Evolutionary conservation across 2,797 vertebrate genomes (phyloP), one percentile per base, ranked within the genome.

Genomic region (Halcyon badia): DNA sequence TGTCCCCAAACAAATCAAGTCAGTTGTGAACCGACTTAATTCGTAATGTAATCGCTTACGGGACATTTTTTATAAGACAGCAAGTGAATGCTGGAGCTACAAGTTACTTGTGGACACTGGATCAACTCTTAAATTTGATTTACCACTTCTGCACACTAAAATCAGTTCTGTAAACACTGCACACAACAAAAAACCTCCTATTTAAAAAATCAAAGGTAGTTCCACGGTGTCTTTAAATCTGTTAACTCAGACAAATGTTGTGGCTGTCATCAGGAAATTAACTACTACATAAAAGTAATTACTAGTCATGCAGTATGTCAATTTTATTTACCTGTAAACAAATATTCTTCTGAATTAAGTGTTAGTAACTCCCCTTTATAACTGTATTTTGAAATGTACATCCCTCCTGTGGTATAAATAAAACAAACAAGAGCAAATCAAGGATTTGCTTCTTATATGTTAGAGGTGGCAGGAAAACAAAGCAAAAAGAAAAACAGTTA

Each of bases 251-350:
- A 95, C 80, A 95, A 97, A 91, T 41, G 80, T 68, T 94, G 90
- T 82, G 79, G 64, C 84, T 94, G 94, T 93, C 90, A 94, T 76
- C 84, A 93, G 88, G 84, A 97, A 96, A 95, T 94, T 94, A 96
- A 93, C 65, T 91, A 73, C 70, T 95, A 95, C 66, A 88, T 33
- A 80, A 78, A 94, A 81, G 51, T 94, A 96, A 95, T 94, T 97
- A 95, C 85, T 42, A 96, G 88, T 86, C 91, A 70, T 19, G 46
- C 76, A 93, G 52, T 76, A 90, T 77, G 89, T 87, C 91, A 95
- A 71, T 91, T 78, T 65, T 96, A 96, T 97, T 96, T 97, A 97
- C 86, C 85, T 96, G 94, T 94, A 97, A 96, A 97, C 93, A 96
- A 97, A 96, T 93, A 96, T 39, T 91, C 80, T 89, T 90, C 90